These are phyloP conservation scores for Upupa epops DNA, from an alignment of 2,113 vertebrate species.

Conservation along the genomic window DNA sequence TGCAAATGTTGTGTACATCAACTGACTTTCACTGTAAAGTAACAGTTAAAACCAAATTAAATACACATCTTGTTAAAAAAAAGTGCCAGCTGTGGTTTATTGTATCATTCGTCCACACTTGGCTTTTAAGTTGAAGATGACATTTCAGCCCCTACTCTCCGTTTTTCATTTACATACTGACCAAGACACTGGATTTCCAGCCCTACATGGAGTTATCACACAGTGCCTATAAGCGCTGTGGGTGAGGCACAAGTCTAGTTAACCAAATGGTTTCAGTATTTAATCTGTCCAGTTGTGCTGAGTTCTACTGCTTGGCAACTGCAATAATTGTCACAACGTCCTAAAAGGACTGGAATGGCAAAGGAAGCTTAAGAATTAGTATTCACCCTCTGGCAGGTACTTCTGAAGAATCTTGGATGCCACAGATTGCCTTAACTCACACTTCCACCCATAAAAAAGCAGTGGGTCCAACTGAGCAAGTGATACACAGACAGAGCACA, in stretches of 20 bases:
- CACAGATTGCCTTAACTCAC: background rate
- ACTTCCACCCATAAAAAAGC: background rate
- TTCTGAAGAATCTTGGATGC: background rate
- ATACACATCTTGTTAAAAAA: background rate
- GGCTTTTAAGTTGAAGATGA: background rate
- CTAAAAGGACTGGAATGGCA: background rate
- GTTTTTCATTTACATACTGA: background rate
- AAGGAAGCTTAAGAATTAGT: background rate
- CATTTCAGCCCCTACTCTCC: background rate
- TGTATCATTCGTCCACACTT: accelerated
- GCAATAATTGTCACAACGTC: background rate
- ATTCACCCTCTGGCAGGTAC: background rate
- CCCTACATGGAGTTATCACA: background rate
- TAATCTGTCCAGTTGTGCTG: background rate
- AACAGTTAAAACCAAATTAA: background rate
- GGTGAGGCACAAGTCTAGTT: background rate
- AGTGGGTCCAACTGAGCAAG: background rate
- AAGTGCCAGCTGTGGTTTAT: background rate
- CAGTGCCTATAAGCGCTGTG: background rate
- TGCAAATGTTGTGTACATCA: background rate
- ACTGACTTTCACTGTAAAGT: background rate
- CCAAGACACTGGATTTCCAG: background rate
- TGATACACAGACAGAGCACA: background rate
- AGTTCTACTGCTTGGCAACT: conserved; percentile 22
- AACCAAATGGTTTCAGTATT: background rate